Conservation (phyloP, 2,888 invertebrate genomes). For the Lingula anatina region DNA sequence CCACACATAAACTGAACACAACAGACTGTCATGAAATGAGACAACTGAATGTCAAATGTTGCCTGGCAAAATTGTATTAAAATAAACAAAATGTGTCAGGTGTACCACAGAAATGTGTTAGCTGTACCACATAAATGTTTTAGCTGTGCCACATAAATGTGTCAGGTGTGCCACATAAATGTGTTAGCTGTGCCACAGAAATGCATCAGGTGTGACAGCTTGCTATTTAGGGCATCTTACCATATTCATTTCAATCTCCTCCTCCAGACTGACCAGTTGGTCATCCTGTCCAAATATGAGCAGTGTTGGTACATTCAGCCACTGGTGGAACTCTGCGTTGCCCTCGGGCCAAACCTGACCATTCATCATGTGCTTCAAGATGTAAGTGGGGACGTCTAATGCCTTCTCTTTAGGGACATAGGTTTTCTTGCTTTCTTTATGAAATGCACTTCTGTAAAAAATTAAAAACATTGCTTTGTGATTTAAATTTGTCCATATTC, state of each 20-base stretch:
- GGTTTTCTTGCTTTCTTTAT: constrained; percentile 36
- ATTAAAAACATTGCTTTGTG: not conserved
- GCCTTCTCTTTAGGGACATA: constrained; percentile 21
- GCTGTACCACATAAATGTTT: too few species aligned
- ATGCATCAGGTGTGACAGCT: too few species aligned
- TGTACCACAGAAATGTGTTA: too few species aligned
- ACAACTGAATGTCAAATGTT: too few species aligned
- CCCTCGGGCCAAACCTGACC: constrained; percentile 68
- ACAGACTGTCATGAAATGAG: too few species aligned
- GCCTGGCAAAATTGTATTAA: too few species aligned
- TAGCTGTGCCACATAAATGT: too few species aligned
- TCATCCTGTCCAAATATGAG: constrained; percentile 65
- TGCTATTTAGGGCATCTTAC: not conserved
- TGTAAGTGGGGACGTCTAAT: constrained; percentile 42
- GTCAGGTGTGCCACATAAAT: too few species aligned
- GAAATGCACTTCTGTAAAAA: constrained; percentile 32
- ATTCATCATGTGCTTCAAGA: constrained; percentile 57
- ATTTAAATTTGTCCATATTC: too few species aligned
- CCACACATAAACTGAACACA: too few species aligned
- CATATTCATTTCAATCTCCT: constrained; percentile 65
- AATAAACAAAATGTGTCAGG: too few species aligned
- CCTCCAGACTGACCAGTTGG: constrained; percentile 63
- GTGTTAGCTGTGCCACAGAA: too few species aligned
- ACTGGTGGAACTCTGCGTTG: constrained; percentile 63
- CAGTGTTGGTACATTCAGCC: constrained; percentile 62